These are phyloP conservation scores for Neodiprion virginianus DNA, from an alignment of 1,140 invertebrate species.

Conservation along the genomic window DNA sequence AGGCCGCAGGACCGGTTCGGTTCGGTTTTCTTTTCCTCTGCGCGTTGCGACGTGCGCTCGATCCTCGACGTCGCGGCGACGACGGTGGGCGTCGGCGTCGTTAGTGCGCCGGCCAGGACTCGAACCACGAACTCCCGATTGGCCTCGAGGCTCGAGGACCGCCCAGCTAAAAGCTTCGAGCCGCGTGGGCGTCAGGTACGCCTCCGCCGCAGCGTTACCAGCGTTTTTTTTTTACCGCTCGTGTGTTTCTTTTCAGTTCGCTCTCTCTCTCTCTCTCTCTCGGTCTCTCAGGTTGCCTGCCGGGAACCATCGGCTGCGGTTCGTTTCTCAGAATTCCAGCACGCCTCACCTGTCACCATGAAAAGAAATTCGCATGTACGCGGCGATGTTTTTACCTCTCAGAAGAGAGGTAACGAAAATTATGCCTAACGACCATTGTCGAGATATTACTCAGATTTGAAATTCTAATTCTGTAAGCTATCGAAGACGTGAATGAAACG, in stretches of 20 bases:
- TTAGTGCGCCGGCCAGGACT: slow-evolving; percentile 56
- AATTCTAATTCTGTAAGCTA: too few species aligned
- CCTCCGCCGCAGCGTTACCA: slow-evolving; percentile 37
- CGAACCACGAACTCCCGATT: slow-evolving; percentile 56
- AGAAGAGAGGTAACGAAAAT: too few species aligned
- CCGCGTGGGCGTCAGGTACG: slow-evolving; percentile 57
- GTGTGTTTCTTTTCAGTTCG: slow-evolving; percentile 32
- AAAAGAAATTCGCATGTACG: too few species aligned
- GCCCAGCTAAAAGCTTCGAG: slow-evolving; percentile 55
- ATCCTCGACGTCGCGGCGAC: slow-evolving; percentile 10
- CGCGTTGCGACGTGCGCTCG: slow-evolving; percentile 53
- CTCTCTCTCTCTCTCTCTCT: not conserved
- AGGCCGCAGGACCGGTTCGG: slow-evolving; percentile 7
- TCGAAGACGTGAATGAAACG: too few species aligned
- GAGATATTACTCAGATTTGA: too few species aligned
- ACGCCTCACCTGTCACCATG: not conserved
- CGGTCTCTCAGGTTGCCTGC: too few species aligned
- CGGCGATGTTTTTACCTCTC: too few species aligned
- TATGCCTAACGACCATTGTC: too few species aligned
- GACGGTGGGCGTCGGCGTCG: slow-evolving; percentile 54
- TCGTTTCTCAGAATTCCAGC: not conserved
- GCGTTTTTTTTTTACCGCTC: slow-evolving; percentile 24
- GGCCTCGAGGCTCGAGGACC: slow-evolving; percentile 55
- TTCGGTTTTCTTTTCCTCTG: slow-evolving; percentile 57
- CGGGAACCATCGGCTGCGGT: not conserved